Evolutionary conservation across 2,888 invertebrate species (phyloP), one percentile per base, ranked within the genome.

Genomic region (Griposia aprilina): DNA sequence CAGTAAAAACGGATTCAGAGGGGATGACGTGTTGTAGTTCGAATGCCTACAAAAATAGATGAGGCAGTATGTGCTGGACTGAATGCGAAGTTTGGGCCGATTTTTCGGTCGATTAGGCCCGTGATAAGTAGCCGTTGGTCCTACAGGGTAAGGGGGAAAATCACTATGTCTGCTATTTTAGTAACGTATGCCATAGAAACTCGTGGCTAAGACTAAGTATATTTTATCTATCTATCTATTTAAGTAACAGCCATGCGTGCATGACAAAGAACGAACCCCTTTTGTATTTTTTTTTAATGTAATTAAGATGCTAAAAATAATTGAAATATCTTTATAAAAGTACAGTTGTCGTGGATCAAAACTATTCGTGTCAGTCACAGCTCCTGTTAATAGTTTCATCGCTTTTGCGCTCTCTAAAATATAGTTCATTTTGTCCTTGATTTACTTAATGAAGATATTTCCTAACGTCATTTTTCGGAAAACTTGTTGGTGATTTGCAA

Each of bases 91-190:
- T 74, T 84, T 71, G 41, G 75, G 57, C 76, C 82, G 90, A 90
- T 91, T 91, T 87, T 57, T 91, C 83, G 90, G 87, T 87, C 93
- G 90, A 93, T 93, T 94, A 91, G 85, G 69, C 75, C 26, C 72
- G 89, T 92, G 94, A 94, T 93, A 91, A 91, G 93, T 93, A 84
- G 88, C 88, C 84, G 60, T 45, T 80, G 68, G 76, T 59, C 68
- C 69, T 36, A 69, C 57, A 66, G 83, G 72, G 69, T 76, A 71
- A 41, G 70, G 77, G 74, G 62, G 67, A 68, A 74, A 69, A 73
- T 74, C 69, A 57, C 48, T 70, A 52, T 80, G 62, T 75, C 66
- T 71, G 57, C 41, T 62, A 66, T 78, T 67, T 60, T 50, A 62
- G 36, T 74, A 78, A 65, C 26, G 15, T 80, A 65, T 82, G 36